These are phyloP conservation scores for Phragmatobia fuliginosa DNA, from an alignment of 2,888 invertebrate species.

Conservation along the genomic window DNA sequence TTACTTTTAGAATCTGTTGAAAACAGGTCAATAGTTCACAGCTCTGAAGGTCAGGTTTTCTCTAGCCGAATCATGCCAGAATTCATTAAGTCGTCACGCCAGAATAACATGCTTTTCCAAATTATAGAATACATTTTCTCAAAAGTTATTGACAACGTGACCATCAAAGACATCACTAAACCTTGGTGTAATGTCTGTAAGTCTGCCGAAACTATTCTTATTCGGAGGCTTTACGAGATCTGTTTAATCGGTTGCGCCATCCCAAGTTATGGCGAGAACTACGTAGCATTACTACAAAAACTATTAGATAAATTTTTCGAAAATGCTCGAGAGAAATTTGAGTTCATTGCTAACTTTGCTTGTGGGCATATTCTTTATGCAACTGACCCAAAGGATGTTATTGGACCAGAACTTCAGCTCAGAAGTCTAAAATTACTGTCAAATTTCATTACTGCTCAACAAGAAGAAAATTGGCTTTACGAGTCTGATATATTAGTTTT, in stretches of 20 bases:
- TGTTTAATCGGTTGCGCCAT: constrained; percentile 81
- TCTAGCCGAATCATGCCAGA: constrained; percentile 67
- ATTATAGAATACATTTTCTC: constrained; percentile 85
- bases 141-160: constrained; percentile 80
- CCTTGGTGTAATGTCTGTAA: constrained; percentile 79
- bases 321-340: constrained; percentile 77
- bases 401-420: constrained; percentile 82
- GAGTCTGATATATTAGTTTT: constrained; percentile 82
- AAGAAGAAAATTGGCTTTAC: constrained; percentile 68
- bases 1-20: constrained; percentile 76
- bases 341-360: constrained; percentile 87
- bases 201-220: constrained; percentile 70
- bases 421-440: constrained; percentile 79
- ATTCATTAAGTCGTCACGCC: constrained; percentile 68
- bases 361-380: constrained; percentile 80
- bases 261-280: constrained; percentile 69
- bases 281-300: constrained; percentile 73
- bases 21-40: constrained; percentile 67
- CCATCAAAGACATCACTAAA: constrained; percentile 69
- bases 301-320: constrained; percentile 80
- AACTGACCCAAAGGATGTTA: constrained; percentile 73
- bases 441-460: constrained; percentile 65
- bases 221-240: constrained; percentile 79
- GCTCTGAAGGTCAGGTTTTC: constrained; percentile 62
- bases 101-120: constrained; percentile 84